Percentiles rank a stretch among this genome's conserved stretches.
These are phyloP conservation scores for Symphodus melops DNA, from an alignment of 2,113 vertebrate species.

Conservation along the genomic window DNA sequence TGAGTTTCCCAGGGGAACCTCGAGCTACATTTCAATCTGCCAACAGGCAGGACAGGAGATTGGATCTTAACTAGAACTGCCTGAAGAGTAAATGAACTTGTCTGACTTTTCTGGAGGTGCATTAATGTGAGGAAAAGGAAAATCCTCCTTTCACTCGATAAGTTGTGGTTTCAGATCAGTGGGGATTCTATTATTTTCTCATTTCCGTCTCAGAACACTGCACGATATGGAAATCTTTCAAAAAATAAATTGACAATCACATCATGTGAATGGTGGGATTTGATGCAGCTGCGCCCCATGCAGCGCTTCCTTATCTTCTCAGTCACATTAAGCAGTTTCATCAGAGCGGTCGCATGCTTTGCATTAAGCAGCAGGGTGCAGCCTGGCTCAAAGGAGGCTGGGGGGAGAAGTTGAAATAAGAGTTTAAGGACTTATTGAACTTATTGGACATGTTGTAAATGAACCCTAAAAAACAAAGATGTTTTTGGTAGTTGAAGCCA, in stretches of 20 bases:
- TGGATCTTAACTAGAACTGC: slow-evolving; percentile 14
- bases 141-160: background rate
- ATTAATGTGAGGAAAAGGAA: background rate
- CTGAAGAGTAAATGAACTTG: slow-evolving; percentile 30
- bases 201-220: background rate
- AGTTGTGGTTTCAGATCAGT: background rate
- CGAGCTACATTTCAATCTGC: slow-evolving; percentile 44
- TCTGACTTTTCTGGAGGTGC: background rate
- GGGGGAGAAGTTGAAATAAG: background rate
- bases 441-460: too few species aligned
- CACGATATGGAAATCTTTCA: background rate
- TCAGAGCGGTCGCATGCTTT: slow-evolving; percentile 28
- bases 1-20: slow-evolving; percentile 51
- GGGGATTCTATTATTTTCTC: background rate
- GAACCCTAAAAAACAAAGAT: too few species aligned
- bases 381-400: slow-evolving; percentile 16
- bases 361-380: background rate
- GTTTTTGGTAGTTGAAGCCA: too few species aligned
- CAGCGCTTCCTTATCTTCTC: background rate
- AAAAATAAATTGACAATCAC: background rate
- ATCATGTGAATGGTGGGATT: background rate
- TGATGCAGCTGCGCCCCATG: background rate
- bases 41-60: slow-evolving; percentile 27
- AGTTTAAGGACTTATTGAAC: background rate
- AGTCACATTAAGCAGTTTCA: slow-evolving; percentile 14